Base-by-base conservation (phyloP, 2,888 invertebrate genomes). In the Tiphia femorata region DNA sequence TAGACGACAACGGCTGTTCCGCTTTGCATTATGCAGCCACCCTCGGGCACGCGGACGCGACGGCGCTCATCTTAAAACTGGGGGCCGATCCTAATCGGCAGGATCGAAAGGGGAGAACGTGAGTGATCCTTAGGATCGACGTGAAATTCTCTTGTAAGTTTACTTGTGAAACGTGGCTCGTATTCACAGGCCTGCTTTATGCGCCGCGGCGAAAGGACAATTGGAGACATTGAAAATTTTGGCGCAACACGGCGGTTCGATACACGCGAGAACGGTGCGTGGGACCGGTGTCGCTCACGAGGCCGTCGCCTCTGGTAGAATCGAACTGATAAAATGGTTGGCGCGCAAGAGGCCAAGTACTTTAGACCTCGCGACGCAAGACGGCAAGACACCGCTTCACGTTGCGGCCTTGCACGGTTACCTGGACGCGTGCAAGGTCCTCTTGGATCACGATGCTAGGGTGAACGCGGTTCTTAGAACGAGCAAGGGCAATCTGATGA, bases 21-120 rank as follows among this genome's bases (percentile, higher is more conserved):
- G 94, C 98, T 0, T 84, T 99, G 20, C 98, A 98, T 84, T 99
- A 98, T 80, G 95, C 98, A 2, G 96, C 97, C 1, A 97, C 98
- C 0, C 86, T 98, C 47, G 97, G 98, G 0, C 98, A 98, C 80
- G 94, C 95, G 0, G 96, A 97, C 78, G 95, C 97, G 14, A 96
- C 97, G 0, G 91, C 93, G 2, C 87, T 95, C 2, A 86, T 99
- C 35, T 86, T 99, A n/a, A 91, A 93, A 58, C 90, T 94, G 64
- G 96, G 95, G 0, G 95, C 97, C 0, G 92, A 97, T 81, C 91
- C 96, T 0, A 96, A 97, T 84, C 88, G 96, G 12, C 96, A 96
- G 82, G 98, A 98, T 80, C 88, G 93, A 47, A 92, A 96, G 80
- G 97, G 97, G 8, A 88, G 97, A 63, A 96, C 95, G 88, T 89